phyloP scores from a whole-genome alignment of 2,797 vertebrate species.

The Sorex maritimensis region DNA sequence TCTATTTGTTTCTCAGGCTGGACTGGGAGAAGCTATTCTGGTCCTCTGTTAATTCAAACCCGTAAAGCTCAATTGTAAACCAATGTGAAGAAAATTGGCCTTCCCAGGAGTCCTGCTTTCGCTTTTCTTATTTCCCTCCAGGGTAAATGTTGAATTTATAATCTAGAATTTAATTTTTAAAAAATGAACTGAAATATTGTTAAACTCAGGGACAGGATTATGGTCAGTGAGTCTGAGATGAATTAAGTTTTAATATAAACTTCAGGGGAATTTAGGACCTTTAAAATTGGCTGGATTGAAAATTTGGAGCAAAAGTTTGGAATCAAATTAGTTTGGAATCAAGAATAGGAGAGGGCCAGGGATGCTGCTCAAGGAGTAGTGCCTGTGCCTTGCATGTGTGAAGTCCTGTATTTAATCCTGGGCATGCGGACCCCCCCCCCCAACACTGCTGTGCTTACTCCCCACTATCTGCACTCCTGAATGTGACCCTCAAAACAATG shows the following conservation, averaged over 20 bases:
- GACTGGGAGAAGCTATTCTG: slow-evolving; percentile 57
- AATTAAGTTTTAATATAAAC: slow-evolving; percentile 51
- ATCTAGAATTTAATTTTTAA: slow-evolving; percentile 42
- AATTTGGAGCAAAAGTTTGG: not conserved
- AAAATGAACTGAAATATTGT: slow-evolving; percentile 48
- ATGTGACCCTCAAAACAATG: too few species aligned
- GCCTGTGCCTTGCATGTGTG: too few species aligned
- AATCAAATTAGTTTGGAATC: not conserved
- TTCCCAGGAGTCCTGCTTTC: slow-evolving; percentile 42
- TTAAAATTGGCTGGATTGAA: not conserved
- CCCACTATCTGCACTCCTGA: too few species aligned
- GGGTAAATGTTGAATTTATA: slow-evolving; percentile 31
- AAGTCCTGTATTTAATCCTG: not conserved
- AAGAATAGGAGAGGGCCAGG: too few species aligned
- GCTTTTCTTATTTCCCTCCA: slow-evolving; percentile 18
- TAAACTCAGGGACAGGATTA: slow-evolving; percentile 34
- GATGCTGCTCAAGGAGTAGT: too few species aligned
- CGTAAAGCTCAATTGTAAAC: not conserved
- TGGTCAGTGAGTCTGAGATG: slow-evolving; percentile 54
- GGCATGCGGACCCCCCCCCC: too few species aligned
- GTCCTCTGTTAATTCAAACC: slow-evolving; percentile 46
- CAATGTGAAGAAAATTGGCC: slow-evolving; percentile 53
- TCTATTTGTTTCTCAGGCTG: not conserved
- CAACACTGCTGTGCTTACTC: too few species aligned
- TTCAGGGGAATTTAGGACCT: slow-evolving; percentile 1